Evolutionary conservation across 2,797 vertebrate species (phyloP).

Genomic region (Babyrousa celebensis): DNA sequence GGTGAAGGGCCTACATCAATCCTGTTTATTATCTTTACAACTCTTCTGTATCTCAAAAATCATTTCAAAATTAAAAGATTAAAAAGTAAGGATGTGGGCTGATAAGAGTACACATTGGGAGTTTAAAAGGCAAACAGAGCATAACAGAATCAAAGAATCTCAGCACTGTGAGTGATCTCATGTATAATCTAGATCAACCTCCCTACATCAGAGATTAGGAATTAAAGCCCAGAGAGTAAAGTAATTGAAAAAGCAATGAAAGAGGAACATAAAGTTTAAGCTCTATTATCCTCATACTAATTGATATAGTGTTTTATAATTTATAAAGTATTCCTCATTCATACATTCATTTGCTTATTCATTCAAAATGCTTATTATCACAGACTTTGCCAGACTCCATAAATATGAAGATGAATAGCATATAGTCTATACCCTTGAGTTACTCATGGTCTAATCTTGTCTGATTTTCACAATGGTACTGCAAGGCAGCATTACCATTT

Average conservation of each 20-base stretch:
- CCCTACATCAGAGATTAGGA: neutral
- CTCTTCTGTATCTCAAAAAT: neutral
- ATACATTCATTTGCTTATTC: neutral
- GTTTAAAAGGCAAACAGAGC: neutral
- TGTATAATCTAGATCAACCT: neutral
- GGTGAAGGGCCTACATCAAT: neutral
- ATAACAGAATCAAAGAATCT: neutral
- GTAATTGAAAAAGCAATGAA: neutral
- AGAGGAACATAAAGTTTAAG: neutral
- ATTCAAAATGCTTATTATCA: neutral
- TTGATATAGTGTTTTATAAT: too few relatives aligned
- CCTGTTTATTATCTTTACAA: neutral
- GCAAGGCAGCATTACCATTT: neutral
- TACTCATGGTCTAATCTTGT: neutral
- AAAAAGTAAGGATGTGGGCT: neutral
- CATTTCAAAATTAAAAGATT: neutral
- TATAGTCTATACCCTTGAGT: neutral
- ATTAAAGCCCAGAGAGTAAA: neutral
- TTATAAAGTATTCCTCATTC: neutral
- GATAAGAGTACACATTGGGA: neutral
- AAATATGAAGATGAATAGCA: neutral
- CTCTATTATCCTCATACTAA: neutral
- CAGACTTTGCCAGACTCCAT: neutral
- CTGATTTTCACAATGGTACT: neutral
- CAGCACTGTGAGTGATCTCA: accelerated